Conservation (phyloP, 2,113 vertebrate species). For the Gopherus flavomarginatus region DNA sequence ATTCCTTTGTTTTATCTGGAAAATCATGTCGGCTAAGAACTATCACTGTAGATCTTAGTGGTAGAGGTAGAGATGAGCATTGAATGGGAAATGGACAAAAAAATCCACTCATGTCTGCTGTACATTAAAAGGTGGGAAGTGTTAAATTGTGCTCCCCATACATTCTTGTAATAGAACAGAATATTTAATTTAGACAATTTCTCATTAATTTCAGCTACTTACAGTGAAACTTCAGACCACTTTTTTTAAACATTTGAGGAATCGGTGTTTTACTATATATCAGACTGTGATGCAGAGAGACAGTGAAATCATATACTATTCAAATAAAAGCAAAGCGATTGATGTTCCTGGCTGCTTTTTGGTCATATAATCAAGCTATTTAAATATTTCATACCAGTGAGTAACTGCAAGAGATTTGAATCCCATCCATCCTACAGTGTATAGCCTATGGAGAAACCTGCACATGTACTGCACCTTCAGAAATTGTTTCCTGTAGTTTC, state of each 20-base stretch:
- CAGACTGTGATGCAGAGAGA: not conserved
- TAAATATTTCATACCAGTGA: not conserved
- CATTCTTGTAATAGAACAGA: not conserved
- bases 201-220: not conserved
- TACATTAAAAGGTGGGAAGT: not conserved
- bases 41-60: not conserved
- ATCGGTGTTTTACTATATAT: not conserved
- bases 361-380: not conserved
- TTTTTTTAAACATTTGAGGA: not conserved
- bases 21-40: not conserved
- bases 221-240: not conserved
- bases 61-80: not conserved
- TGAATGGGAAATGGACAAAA: not conserved
- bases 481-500: not conserved
- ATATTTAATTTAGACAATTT: not conserved
- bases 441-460: not conserved
- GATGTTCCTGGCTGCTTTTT: not conserved
- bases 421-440: not conserved
- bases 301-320: not conserved
- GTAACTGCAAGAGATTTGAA: not conserved
- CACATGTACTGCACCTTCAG: not conserved
- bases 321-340: not conserved
- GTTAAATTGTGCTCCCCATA: not conserved
- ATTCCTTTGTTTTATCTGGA: not conserved
- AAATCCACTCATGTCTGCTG: not conserved